These are phyloP conservation scores for Patella depressa DNA, from an alignment of 2,888 invertebrate genomes.

Conservation along the genomic window DNA sequence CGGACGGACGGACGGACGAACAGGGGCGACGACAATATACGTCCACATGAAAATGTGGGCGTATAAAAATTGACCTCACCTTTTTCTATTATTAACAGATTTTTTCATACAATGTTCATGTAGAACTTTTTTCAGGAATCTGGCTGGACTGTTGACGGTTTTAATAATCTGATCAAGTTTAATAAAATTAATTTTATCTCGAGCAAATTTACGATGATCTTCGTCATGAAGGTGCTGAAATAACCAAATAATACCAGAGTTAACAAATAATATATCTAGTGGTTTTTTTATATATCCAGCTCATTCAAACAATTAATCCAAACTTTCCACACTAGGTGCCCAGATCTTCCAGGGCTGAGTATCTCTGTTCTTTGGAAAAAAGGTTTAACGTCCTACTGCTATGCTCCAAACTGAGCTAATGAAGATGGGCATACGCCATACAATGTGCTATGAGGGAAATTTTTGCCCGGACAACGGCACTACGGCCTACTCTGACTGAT, in stretches of 20 bases:
- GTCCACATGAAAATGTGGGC: no score
- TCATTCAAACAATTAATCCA: background rate
- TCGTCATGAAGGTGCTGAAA: constrained; percentile 58
- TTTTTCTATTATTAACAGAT: background rate
- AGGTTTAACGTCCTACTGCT: background rate
- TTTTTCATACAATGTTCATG: constrained; percentile 37
- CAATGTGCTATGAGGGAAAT: no score
- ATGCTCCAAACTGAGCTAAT: no score
- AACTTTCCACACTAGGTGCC: background rate
- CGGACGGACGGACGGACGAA: no score
- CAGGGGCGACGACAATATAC: no score
- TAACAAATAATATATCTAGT: background rate
- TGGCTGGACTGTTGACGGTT: constrained; percentile 46
- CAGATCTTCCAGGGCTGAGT: background rate
- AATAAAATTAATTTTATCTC: constrained; percentile 56
- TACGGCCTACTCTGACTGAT: no score
- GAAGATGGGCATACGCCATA: no score
- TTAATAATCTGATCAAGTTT: constrained; percentile 54
- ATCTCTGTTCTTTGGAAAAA: background rate
- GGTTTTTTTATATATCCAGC: background rate
- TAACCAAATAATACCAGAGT: background rate
- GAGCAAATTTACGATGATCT: constrained; percentile 55
- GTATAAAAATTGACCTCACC: constrained; percentile 18
- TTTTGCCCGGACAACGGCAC: no score
- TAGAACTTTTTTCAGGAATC: constrained; percentile 51